phyloP scores from a whole-genome alignment of 2,888 invertebrate species.

The Mechanitis mazaeus region DNA sequence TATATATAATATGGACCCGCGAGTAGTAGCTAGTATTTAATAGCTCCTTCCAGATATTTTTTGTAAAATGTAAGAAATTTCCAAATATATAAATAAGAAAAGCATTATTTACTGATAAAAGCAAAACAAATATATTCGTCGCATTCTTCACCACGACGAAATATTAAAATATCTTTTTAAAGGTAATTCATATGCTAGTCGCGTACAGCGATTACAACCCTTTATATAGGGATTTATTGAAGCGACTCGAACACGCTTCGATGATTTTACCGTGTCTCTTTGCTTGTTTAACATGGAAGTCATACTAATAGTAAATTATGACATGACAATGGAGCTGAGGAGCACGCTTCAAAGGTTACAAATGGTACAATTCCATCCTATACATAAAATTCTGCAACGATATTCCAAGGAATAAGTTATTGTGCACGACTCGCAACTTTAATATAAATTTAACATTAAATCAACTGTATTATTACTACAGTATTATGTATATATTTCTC shows the following conservation, averaged over 20 bases:
- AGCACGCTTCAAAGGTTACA: slow-evolving; percentile 46
- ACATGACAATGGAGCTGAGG: slow-evolving; percentile 44
- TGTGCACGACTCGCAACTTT: slow-evolving; percentile 12
- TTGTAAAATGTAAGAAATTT: too few relatives aligned
- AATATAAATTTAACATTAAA: slow-evolving; percentile 26
- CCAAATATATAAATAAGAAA: neutral
- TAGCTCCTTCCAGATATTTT: too few relatives aligned
- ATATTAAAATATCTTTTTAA: slow-evolving; percentile 67
- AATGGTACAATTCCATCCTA: slow-evolving; percentile 29
- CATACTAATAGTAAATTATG: slow-evolving; percentile 60
- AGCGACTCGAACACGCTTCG: slow-evolving; percentile 56
- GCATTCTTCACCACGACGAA: slow-evolving; percentile 34
- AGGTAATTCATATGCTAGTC: slow-evolving; percentile 65
- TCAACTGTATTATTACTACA: slow-evolving; percentile 30
- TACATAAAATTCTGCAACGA: slow-evolving; percentile 11
- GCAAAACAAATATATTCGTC: neutral
- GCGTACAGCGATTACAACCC: slow-evolving; percentile 56
- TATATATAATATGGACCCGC: too few relatives aligned
- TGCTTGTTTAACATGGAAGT: slow-evolving; percentile 53
- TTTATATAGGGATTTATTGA: slow-evolving; percentile 69
- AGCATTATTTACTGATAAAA: neutral
- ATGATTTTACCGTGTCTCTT: slow-evolving; percentile 50
- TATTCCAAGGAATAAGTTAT: slow-evolving; percentile 13
- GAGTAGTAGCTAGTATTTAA: too few relatives aligned
- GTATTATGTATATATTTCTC: slow-evolving; percentile 33